phyloP scores from a whole-genome alignment of 2,797 vertebrate species.

The Podarcis siculus region DNA sequence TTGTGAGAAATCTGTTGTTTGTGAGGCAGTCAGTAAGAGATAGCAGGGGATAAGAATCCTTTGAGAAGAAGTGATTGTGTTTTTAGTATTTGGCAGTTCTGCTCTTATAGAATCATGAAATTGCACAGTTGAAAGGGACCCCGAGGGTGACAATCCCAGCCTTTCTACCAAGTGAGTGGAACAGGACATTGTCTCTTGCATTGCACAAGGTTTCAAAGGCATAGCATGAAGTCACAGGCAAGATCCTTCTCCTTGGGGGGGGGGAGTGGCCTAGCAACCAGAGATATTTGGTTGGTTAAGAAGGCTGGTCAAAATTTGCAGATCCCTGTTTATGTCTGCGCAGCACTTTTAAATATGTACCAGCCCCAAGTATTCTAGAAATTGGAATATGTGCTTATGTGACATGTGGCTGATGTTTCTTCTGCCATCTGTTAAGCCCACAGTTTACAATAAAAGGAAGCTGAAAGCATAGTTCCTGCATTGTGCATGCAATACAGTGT shows the following conservation, averaged over 20 bases:
- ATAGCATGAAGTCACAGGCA: background rate
- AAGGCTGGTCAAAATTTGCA: background rate
- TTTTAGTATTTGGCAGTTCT: background rate
- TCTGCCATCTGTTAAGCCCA: background rate
- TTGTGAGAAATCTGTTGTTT: background rate
- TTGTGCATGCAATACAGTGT: background rate
- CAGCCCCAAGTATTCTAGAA: background rate
- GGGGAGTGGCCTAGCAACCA: background rate
- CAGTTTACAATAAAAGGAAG: background rate
- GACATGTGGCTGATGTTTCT: background rate
- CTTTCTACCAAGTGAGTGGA: background rate
- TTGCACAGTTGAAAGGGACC: no score
- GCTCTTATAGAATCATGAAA: background rate
- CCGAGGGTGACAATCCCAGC: background rate
- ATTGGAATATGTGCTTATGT: background rate
- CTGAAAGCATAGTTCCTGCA: background rate
- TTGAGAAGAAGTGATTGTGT: background rate
- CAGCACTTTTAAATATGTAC: background rate
- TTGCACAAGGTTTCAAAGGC: background rate
- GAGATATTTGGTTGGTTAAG: background rate
- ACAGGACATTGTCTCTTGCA: no score
- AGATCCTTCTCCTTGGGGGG: background rate
- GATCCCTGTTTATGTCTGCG: background rate
- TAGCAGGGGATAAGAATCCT: background rate
- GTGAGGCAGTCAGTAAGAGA: background rate